phyloP scores from a whole-genome alignment of 1,140 invertebrate species.

The Meloidogyne hapla region DNA sequence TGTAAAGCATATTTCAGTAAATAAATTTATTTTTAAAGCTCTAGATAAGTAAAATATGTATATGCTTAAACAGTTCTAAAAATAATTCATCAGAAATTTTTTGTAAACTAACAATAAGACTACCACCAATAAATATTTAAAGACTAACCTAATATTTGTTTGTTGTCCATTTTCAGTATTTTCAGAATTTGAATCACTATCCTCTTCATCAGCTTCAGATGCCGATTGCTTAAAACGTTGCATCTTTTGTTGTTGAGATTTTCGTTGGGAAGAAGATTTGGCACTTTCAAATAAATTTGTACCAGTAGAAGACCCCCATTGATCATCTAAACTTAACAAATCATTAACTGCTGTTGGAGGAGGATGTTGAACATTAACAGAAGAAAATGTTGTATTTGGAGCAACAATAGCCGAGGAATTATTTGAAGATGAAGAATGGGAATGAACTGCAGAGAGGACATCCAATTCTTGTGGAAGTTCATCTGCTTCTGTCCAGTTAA shows the following conservation, averaged over 20 bases:
- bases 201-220: constrained; percentile 7
- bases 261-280: constrained; percentile 8
- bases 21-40: too few relatives aligned
- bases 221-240: background rate
- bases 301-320: constrained; percentile 29
- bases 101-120: too few relatives aligned
- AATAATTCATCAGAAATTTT: too few relatives aligned
- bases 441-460: constrained; percentile 30
- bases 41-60: too few relatives aligned
- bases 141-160: background rate
- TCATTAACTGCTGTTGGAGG: constrained; percentile 43
- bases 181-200: background rate
- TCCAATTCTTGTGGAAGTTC: constrained; percentile 50
- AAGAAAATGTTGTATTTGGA: background rate
- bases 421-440: constrained; percentile 49
- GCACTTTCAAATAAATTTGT: background rate
- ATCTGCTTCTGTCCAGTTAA: constrained; percentile 48
- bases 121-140: too few relatives aligned
- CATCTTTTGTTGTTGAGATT: background rate
- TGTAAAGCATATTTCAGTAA: too few relatives aligned
- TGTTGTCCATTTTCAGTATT: constrained; percentile 4
- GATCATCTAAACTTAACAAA: constrained; percentile 42
- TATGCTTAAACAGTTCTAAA: too few relatives aligned
- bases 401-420: constrained; percentile 53
- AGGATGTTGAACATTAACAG: background rate